Base-by-base conservation (phyloP, 2,113 vertebrate species). In the Clinocottus analis region DNA sequence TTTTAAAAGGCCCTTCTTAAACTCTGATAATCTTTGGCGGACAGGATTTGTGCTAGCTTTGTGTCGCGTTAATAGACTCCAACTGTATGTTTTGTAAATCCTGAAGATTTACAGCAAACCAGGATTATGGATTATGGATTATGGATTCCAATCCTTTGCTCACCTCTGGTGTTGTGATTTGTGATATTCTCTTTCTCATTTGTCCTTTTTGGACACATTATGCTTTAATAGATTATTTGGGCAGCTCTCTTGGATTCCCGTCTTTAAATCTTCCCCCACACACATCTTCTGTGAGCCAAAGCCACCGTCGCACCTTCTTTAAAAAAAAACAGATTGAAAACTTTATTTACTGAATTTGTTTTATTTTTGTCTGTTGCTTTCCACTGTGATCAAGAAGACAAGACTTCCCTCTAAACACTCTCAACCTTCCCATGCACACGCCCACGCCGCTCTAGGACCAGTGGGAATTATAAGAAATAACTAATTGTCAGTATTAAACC, bases 381-480 rank as follows among this genome's bases (percentile, higher is more conserved):
- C 10, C 51, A 25, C n/a, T 12, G n/a, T 55, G 51, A 55, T 25
- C 9, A 11, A n/a, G 21, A 53, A 55, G 47, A 10, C n/a, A 14
- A 41, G 7, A 64, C n/a, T 33, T n/a, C 25, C 51, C 37, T 55
- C n/a, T 43, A 17, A 47, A 55, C 9, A 53, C 43, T 66, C 41
- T 43, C 4, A 33, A 72, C 56, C 53, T 16, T 10, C n/a, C 62
- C 12, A 2, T 53, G 11, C 43, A 69, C 49, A 35, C 45, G n/a
- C 47, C 65, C 35, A 72, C 66, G 14, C 56, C 37, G 3, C 45
- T 27, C 33, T 53, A 14, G 12, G 3, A 68, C 74, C 82, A 56
- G 35, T 64, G 72, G 79, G 81, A 86, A 33, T 87, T 75, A 80
- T 27, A 76, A 71, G 23, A 56, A 56, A 39, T 7, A 11, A 65